These are phyloP conservation scores for Helicolenus hilgendorfi DNA, from an alignment of 2,797 vertebrate genomes.

Conservation along the genomic window DNA sequence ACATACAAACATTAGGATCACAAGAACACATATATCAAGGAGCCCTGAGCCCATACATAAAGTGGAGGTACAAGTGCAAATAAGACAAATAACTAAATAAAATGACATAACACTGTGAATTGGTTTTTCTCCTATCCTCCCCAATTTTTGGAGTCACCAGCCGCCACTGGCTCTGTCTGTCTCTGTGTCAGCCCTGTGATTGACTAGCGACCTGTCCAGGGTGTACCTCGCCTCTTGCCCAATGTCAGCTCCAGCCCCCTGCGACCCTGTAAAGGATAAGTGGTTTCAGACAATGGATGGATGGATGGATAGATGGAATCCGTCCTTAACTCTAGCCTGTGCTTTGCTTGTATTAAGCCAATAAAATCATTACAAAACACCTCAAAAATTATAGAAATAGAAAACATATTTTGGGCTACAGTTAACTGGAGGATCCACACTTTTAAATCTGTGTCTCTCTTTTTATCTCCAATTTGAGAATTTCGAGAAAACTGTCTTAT, in stretches of 20 bases:
- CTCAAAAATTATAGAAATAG: background rate
- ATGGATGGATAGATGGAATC: background rate
- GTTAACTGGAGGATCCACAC: background rate
- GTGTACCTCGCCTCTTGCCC: background rate
- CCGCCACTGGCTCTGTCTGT: background rate
- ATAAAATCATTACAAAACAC: background rate
- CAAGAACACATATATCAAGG: no score
- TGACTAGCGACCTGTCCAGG: background rate
- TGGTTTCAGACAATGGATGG: background rate
- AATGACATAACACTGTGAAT: no score
- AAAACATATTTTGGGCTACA: background rate
- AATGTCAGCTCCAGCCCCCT: background rate
- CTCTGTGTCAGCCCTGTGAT: background rate
- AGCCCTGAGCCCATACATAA: no score
- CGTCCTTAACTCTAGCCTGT: background rate
- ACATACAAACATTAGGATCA: no score
- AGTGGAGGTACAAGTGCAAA: no score
- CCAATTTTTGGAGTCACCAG: no score
- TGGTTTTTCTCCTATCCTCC: no score
- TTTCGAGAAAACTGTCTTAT: background rate
- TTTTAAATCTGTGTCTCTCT: background rate
- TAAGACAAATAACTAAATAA: no score
- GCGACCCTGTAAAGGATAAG: background rate
- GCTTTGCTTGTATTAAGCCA: background rate
- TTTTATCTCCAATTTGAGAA: background rate